Evolutionary conservation across 2,888 invertebrate genomes (phyloP).

Genomic region (Onthophagus sagittarius): DNA sequence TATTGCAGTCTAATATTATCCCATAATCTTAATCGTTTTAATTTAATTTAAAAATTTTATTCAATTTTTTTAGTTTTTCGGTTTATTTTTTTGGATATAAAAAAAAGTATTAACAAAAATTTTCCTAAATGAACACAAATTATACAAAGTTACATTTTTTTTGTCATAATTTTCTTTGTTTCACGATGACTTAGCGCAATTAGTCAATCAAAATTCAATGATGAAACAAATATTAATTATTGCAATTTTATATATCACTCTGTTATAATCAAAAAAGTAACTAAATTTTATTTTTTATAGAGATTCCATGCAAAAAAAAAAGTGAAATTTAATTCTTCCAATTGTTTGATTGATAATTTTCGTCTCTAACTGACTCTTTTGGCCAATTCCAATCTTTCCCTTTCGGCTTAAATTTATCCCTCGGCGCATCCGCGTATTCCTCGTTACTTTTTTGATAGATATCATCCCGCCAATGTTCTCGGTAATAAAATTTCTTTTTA

Average conservation of each 20-base stretch:
- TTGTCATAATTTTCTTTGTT: no score
- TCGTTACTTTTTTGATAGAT: conserved; percentile 46
- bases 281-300: neutral
- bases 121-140: conserved; percentile 14
- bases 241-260: no score
- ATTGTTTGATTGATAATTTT: conserved; percentile 30
- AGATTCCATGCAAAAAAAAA: conserved; percentile 14
- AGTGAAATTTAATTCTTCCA: conserved; percentile 43
- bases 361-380: conserved; percentile 34
- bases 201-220: no score
- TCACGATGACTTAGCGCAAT: no score
- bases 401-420: conserved; percentile 67
- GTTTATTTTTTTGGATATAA: conserved; percentile 19
- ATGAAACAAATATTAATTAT: no score
- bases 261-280: no score
- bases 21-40: conserved; percentile 6
- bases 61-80: neutral
- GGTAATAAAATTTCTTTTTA: conserved; percentile 76
- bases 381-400: conserved; percentile 72
- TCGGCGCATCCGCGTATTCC: conserved; percentile 39
- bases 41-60: conserved; percentile 20
- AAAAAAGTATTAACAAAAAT: conserved; percentile 25
- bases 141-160: neutral
- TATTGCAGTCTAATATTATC: neutral
- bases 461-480: conserved; percentile 61